These are phyloP conservation scores for Trachemys scripta DNA, from an alignment of 2,113 vertebrate species.

Conservation along the genomic window DNA sequence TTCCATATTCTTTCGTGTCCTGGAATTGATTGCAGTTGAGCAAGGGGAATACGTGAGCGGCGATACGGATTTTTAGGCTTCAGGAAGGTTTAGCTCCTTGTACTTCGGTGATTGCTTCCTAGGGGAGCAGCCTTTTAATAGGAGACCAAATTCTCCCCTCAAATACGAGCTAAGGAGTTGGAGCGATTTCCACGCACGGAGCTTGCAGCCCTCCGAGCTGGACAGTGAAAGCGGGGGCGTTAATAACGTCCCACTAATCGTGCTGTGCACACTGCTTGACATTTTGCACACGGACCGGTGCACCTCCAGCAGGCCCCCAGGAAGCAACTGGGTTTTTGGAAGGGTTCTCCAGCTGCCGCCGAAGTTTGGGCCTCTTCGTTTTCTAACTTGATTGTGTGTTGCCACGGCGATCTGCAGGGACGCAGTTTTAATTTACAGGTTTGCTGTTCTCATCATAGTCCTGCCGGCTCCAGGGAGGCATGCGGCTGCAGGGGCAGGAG, in stretches of 20 bases:
- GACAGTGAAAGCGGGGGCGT: neutral
- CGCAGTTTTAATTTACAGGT: neutral
- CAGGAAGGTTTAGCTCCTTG: neutral
- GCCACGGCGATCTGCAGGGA: neutral
- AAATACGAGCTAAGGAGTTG: neutral
- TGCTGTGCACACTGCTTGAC: neutral
- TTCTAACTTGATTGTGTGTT: neutral
- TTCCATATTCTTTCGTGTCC: neutral
- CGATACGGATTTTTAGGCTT: neutral
- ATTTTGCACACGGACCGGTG: neutral
- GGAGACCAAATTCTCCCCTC: neutral
- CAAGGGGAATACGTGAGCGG: neutral
- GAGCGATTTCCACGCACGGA: neutral
- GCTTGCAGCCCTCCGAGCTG: neutral
- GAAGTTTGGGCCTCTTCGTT: neutral
- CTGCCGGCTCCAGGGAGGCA: neutral
- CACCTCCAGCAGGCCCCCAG: neutral
- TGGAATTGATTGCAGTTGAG: neutral
- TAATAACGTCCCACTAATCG: neutral
- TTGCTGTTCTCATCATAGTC: neutral
- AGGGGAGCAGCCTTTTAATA: neutral
- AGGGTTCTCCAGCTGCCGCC: neutral
- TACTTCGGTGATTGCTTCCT: neutral
- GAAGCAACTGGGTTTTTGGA: neutral
- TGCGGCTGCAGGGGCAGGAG: neutral